Percentiles rank a stretch among this genome's conserved stretches.
Conservation (phyloP, 2,113 vertebrate genomes). For the Leptobrachium ailaonicum region DNA sequence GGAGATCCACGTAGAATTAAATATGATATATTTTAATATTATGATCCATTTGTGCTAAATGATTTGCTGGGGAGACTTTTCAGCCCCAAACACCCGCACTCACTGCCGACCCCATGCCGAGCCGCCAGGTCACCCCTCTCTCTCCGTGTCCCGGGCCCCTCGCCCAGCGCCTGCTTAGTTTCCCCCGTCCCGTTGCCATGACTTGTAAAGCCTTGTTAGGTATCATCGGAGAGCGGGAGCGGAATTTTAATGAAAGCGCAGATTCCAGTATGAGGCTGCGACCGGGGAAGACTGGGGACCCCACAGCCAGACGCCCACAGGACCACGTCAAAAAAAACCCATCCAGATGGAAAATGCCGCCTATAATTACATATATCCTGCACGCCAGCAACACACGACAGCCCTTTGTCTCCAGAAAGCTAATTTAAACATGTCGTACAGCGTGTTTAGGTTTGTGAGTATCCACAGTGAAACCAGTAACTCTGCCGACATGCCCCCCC, state of each 20-base stretch:
- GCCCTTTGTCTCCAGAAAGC: no score
- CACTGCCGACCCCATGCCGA: accelerated
- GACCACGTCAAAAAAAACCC: neutral
- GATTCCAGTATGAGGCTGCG: neutral
- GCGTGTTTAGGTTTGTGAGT: no score
- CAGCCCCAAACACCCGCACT: neutral
- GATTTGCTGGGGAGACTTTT: neutral
- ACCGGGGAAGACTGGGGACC: neutral
- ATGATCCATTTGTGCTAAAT: no score
- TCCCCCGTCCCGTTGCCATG: neutral
- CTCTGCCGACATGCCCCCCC: no score
- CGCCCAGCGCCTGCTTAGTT: conserved; percentile 9
- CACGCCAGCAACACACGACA: no score
- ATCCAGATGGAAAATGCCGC: neutral
- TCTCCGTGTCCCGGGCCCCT: neutral
- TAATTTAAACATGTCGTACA: no score
- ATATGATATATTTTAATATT: no score
- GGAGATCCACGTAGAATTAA: no score
- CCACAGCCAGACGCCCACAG: neutral
- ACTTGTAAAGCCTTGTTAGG: conserved; percentile 5
- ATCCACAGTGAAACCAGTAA: no score
- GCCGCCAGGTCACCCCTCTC: neutral
- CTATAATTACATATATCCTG: neutral
- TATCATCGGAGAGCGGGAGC: neutral
- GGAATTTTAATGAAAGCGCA: conserved; percentile 5